Conservation (phyloP, 2,888 invertebrate species). For the Emmelina monodactyla region DNA sequence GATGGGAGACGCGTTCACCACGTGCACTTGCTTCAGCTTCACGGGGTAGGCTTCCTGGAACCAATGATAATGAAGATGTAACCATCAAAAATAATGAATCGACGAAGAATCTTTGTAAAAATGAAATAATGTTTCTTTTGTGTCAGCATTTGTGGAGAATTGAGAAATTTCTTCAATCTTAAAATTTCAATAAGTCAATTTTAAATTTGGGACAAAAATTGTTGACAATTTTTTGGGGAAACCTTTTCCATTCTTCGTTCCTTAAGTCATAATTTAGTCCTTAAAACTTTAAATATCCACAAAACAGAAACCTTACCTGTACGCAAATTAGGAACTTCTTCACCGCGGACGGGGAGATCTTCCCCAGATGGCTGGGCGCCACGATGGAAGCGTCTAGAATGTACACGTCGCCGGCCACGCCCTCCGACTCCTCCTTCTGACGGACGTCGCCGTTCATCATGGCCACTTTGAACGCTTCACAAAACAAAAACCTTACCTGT, state of each 20-base stretch:
- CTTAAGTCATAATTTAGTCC: too few species aligned
- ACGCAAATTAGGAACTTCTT: conserved; percentile 86
- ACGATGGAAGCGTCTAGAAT: conserved; percentile 79
- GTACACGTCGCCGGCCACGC: conserved; percentile 84
- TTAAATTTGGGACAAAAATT: background rate
- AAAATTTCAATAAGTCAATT: background rate
- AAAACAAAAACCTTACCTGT: conserved; percentile 51
- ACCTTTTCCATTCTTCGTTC: too few species aligned
- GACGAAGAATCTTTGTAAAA: too few species aligned
- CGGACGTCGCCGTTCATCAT: conserved; percentile 87
- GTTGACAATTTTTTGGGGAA: too few species aligned
- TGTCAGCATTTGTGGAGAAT: too few species aligned
- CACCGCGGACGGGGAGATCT: conserved; percentile 76
- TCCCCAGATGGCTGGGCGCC: conserved; percentile 77
- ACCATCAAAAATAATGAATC: background rate
- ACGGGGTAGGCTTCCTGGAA: conserved; percentile 81
- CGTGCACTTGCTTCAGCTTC: conserved; percentile 84
- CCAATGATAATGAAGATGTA: too few species aligned
- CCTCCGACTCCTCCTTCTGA: conserved; percentile 76
- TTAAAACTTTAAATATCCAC: too few species aligned
- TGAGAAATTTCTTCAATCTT: too few species aligned
- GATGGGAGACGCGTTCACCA: conserved; percentile 79
- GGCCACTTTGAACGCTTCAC: conserved; percentile 80
- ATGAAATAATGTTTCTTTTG: too few species aligned
- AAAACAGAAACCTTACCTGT: too few species aligned